Percentiles rank a stretch among this genome's conserved stretches.
Evolutionary conservation across 2,113 vertebrate genomes (phyloP).

Genomic region (Thamnaconus septentrionalis): DNA sequence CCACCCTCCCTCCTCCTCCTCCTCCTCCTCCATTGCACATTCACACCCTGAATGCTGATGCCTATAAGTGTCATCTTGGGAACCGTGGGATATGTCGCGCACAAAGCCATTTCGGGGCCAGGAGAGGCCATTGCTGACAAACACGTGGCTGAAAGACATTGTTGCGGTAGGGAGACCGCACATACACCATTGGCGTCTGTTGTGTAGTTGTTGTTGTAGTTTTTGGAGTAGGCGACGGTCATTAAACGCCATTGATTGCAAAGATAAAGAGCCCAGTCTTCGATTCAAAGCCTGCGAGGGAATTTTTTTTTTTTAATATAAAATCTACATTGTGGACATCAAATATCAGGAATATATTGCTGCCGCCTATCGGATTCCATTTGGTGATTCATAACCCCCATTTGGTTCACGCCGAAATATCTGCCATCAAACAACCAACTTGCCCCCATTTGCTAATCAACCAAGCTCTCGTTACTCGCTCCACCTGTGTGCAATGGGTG

Average conservation of each 20-base stretch:
- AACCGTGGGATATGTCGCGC: slow-evolving; percentile 33
- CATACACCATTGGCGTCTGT: slow-evolving; percentile 31
- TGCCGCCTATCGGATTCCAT: too few relatives aligned
- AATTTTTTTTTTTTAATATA: too few relatives aligned
- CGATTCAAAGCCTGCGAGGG: slow-evolving; percentile 32
- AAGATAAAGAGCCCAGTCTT: slow-evolving; percentile 22
- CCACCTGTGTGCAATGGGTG: slow-evolving; percentile 41
- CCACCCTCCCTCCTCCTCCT: too few relatives aligned
- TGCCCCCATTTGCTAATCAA: background rate
- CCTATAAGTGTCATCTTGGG: slow-evolving; percentile 25
- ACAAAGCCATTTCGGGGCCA: slow-evolving; percentile 34
- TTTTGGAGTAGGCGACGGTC: slow-evolving; percentile 41
- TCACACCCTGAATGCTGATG: slow-evolving; percentile 13
- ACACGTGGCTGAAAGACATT: slow-evolving; percentile 21
- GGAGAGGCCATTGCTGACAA: slow-evolving; percentile 28
- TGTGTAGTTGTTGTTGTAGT: slow-evolving; percentile 30
- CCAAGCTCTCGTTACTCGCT: background rate
- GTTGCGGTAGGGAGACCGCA: slow-evolving; percentile 29
- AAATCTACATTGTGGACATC: too few relatives aligned
- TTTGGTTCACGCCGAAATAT: too few relatives aligned
- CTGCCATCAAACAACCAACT: too few relatives aligned
- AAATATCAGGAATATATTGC: too few relatives aligned
- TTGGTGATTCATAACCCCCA: too few relatives aligned
- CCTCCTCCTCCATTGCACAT: slow-evolving; percentile 1
- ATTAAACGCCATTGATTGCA: slow-evolving; percentile 58